Percentiles rank a stretch among this genome's conserved stretches.
phyloP scores from a whole-genome alignment of 2,113 vertebrate genomes.

The Girardinichthys multiradiatus region DNA sequence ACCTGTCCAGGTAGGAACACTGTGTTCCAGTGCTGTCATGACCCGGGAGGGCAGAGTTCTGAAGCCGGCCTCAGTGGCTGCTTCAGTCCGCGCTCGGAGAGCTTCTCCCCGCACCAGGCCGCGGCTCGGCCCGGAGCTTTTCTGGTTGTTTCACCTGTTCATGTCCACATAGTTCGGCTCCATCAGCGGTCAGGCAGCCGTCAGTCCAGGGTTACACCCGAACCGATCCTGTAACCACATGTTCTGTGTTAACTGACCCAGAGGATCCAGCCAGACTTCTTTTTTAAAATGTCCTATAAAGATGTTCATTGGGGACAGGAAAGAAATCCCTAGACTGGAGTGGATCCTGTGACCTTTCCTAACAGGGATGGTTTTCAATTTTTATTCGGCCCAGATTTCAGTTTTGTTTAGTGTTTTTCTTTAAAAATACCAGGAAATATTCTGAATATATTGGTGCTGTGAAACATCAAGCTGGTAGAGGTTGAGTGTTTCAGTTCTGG shows the following conservation, averaged over 20 bases:
- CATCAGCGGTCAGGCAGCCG: too few relatives aligned
- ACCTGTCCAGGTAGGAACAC: conserved; percentile 80
- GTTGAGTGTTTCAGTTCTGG: too few relatives aligned
- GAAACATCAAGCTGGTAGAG: neutral
- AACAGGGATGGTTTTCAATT: accelerated
- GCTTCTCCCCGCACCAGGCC: conserved; percentile 39
- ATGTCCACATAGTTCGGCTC: neutral
- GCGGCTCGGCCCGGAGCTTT: neutral
- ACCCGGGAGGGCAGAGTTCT: neutral
- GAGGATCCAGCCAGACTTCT: neutral
- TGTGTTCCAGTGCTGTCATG: conserved; percentile 23
- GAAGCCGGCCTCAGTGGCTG: conserved; percentile 41
- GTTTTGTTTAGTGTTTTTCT: neutral
- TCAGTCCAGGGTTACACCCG: neutral
- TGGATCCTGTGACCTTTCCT: accelerated
- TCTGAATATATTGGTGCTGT: neutral
- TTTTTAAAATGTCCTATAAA: neutral
- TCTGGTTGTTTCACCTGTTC: neutral
- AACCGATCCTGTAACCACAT: neutral
- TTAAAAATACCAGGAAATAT: neutral
- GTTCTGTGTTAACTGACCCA: neutral
- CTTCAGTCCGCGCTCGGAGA: conserved; percentile 23
- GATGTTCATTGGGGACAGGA: neutral
- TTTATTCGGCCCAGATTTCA: neutral
- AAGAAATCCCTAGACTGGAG: accelerated